phyloP scores from a whole-genome alignment of 2,113 vertebrate species.

The Serinus canaria region DNA sequence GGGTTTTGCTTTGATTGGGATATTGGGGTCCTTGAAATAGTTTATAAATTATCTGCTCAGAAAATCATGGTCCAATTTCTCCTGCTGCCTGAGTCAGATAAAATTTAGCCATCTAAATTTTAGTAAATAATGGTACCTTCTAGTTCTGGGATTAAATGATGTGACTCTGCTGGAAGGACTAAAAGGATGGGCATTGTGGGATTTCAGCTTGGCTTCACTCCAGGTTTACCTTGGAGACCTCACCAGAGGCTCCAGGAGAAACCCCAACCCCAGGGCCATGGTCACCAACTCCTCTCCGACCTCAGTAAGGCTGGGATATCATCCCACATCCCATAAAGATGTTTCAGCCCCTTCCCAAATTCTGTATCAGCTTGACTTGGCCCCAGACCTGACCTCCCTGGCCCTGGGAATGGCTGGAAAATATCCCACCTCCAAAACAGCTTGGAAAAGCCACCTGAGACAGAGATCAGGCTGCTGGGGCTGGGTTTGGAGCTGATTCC shows the following conservation, averaged over 20 bases:
- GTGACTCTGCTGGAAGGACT: background rate
- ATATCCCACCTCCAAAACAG: background rate
- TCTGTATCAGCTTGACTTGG: background rate
- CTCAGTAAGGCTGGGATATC: background rate
- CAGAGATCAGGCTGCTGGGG: background rate
- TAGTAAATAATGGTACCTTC: background rate
- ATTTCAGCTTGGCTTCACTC: background rate
- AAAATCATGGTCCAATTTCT: background rate
- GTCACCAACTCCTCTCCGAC: background rate
- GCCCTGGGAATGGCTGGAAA: background rate
- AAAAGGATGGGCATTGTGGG: background rate
- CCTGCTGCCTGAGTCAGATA: background rate
- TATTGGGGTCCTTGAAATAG: accelerated
- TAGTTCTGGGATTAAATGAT: background rate
- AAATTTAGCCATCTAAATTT: background rate
- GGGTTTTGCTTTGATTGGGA: background rate
- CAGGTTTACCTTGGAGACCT: background rate
- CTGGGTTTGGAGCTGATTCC: background rate
- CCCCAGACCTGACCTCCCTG: background rate
- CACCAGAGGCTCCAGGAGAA: background rate
- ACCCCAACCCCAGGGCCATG: accelerated
- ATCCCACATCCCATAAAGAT: background rate
- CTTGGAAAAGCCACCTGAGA: background rate
- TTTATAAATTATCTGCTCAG: background rate
- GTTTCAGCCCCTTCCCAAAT: background rate